Percentiles rank a stretch among this genome's conserved stretches.
Evolutionary conservation across 2,113 vertebrate genomes (phyloP).

Genomic region (Brachirus orientalis): DNA sequence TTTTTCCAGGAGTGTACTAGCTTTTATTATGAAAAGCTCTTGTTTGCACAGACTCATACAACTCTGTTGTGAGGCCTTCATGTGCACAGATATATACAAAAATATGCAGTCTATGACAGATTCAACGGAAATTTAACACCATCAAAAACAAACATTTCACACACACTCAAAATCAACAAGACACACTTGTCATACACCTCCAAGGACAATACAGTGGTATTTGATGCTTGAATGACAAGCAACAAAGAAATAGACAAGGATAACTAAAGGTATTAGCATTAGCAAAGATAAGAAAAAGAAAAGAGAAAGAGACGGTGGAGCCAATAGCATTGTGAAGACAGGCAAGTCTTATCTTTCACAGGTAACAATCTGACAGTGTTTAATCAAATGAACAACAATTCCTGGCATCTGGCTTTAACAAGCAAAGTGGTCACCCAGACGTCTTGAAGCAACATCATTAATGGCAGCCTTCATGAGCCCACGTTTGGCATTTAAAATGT

Average conservation of each 20-base stretch:
- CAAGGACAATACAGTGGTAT: constrained; percentile 1
- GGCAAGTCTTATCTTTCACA: constrained; percentile 29
- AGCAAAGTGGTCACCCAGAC: constrained; percentile 34
- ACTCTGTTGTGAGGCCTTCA: not conserved
- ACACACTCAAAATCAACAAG: constrained; percentile 15
- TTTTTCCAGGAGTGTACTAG: not conserved
- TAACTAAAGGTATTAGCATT: not conserved
- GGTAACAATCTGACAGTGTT: constrained; percentile 29
- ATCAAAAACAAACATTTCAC: constrained; percentile 21
- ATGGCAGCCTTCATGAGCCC: constrained; percentile 51
- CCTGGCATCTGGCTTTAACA: constrained; percentile 24
- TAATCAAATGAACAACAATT: constrained; percentile 34
- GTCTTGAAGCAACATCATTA: constrained; percentile 55
- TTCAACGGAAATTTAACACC: not conserved
- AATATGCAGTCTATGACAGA: constrained; percentile 8
- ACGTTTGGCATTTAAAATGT: constrained; percentile 69
- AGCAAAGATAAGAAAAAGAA: not conserved
- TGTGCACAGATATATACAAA: not conserved
- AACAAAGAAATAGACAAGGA: not conserved
- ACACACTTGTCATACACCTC: constrained; percentile 11
- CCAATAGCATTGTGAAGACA: not conserved
- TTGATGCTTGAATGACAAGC: constrained; percentile 10
- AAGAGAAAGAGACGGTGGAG: not conserved
- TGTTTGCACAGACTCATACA: not conserved
- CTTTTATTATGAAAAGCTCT: not conserved